phyloP scores from a whole-genome alignment of 2,888 invertebrate genomes.

The Polymixis lichenea region DNA sequence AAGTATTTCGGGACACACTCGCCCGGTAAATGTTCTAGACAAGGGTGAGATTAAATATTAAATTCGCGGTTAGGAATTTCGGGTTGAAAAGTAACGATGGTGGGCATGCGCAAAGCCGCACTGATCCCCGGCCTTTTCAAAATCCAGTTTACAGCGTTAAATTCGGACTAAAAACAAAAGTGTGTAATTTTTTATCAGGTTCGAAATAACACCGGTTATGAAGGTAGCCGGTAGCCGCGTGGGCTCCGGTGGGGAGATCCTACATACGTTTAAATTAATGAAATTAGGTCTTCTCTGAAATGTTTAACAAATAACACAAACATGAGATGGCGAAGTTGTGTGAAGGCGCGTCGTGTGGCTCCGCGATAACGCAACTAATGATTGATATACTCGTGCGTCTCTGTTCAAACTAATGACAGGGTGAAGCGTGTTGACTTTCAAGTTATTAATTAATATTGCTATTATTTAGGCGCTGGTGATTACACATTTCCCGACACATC shows the following conservation, averaged over 20 bases:
- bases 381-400: constrained; percentile 88
- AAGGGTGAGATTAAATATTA: constrained; percentile 90
- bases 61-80: constrained; percentile 89
- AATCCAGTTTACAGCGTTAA: constrained; percentile 83
- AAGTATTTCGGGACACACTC: constrained; percentile 85
- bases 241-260: constrained; percentile 61
- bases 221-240: constrained; percentile 55
- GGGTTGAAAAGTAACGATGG: constrained; percentile 86
- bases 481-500: constrained; percentile 72
- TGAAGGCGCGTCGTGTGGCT: constrained; percentile 82
- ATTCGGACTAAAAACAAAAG: constrained; percentile 83
- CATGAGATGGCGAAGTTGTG: constrained; percentile 80
- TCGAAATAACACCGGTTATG: constrained; percentile 72
- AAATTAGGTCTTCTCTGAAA: constrained; percentile 71
- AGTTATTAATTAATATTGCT: constrained; percentile 90
- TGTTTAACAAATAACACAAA: constrained; percentile 78
- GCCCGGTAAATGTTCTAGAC: constrained; percentile 89
- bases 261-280: constrained; percentile 72
- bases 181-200: constrained; percentile 83
- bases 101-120: constrained; percentile 80
- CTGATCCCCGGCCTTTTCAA: constrained; percentile 78
- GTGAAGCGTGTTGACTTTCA: constrained; percentile 88
- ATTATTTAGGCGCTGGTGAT: constrained; percentile 83
- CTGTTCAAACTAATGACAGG: constrained; percentile 88
- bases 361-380: constrained; percentile 87